Evolutionary conservation across 2,888 invertebrate genomes (phyloP).

Genomic region (Sceliomorpha sp.): DNA sequence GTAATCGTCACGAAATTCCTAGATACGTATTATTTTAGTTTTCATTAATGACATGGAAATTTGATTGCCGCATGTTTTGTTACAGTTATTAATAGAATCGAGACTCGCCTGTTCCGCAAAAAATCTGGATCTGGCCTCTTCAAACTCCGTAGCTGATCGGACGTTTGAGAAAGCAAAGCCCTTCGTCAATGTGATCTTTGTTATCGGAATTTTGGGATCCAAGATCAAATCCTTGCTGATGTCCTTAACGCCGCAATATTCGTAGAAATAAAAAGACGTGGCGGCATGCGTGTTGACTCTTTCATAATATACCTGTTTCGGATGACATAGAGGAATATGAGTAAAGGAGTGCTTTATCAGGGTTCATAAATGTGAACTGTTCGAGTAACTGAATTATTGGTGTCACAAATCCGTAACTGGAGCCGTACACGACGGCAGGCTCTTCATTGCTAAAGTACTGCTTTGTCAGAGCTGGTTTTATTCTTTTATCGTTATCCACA

Average conservation of each 20-base stretch:
- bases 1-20: slow-evolving; percentile 89
- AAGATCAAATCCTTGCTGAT: slow-evolving; percentile 86
- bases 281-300: slow-evolving; percentile 90
- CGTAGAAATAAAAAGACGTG: slow-evolving; percentile 88
- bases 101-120: slow-evolving; percentile 85
- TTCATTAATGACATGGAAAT: too few relatives aligned
- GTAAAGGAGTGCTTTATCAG: too few relatives aligned
- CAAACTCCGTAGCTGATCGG: slow-evolving; percentile 89
- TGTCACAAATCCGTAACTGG: too few relatives aligned
- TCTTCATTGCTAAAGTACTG: too few relatives aligned
- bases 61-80: slow-evolving; percentile 3
- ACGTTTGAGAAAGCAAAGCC: slow-evolving; percentile 90
- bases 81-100: neutral
- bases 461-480: too few relatives aligned
- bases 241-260: slow-evolving; percentile 88
- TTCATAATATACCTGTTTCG: slow-evolving; percentile 88
- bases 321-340: too few relatives aligned
- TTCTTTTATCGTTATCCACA: too few relatives aligned
- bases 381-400: too few relatives aligned
- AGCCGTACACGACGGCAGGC: too few relatives aligned
- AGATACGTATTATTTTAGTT: slow-evolving; percentile 15
- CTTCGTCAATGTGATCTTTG: slow-evolving; percentile 89
- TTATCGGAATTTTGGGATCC: slow-evolving; percentile 86
- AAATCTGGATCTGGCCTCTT: slow-evolving; percentile 89
- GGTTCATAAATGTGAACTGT: too few relatives aligned